Evolutionary conservation across 2,888 invertebrate genomes (phyloP).

Genomic region (Sturmia bella): DNA sequence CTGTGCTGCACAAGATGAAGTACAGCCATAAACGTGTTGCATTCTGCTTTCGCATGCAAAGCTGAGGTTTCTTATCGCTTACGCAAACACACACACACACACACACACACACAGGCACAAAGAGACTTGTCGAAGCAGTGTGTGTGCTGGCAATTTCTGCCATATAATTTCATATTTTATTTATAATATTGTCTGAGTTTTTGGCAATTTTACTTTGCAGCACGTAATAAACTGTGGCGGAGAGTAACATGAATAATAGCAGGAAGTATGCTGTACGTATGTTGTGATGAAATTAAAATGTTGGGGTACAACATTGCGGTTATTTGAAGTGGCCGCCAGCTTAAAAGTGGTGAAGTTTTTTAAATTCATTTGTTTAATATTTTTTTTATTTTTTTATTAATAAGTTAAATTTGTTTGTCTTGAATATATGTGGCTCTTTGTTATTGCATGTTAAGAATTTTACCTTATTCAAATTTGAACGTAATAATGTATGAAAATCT

Average conservation of each 20-base stretch:
- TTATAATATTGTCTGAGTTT: conserved; percentile 10
- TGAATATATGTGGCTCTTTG: too few relatives aligned
- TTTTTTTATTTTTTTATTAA: too few relatives aligned
- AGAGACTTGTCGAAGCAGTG: conserved; percentile 23
- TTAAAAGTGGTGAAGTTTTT: too few relatives aligned
- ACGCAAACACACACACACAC: neutral
- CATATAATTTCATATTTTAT: neutral
- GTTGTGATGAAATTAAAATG: neutral
- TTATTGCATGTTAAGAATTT: too few relatives aligned
- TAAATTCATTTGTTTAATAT: too few relatives aligned
- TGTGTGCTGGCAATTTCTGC: conserved; percentile 7
- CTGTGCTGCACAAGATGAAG: neutral
- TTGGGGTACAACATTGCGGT: neutral
- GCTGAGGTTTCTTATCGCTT: conserved; percentile 26
- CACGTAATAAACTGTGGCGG: conserved; percentile 49
- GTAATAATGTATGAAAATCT: too few relatives aligned
- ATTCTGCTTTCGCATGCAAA: conserved; percentile 14
- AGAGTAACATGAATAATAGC: neutral
- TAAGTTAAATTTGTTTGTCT: too few relatives aligned
- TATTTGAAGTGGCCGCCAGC: neutral
- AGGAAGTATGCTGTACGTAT: neutral
- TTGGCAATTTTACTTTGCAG: conserved; percentile 43
- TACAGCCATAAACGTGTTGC: conserved; percentile 16
- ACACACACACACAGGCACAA: conserved; percentile 8
- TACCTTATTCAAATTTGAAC: too few relatives aligned